These are phyloP conservation scores for Nerophis lumbriciformis DNA, from an alignment of 2,113 vertebrate species.

Conservation along the genomic window DNA sequence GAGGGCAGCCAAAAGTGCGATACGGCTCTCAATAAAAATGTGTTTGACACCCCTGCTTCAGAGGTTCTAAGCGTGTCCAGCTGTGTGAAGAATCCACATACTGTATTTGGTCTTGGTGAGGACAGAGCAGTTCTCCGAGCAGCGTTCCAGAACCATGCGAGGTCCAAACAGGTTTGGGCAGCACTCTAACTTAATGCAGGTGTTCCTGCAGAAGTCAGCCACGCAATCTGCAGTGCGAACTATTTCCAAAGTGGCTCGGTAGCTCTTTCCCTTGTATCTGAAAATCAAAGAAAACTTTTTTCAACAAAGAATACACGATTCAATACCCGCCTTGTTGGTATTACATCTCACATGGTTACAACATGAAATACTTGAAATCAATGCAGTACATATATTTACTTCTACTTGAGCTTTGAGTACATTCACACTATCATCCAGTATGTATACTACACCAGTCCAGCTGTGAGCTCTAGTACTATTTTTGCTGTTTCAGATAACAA, in stretches of 20 bases:
- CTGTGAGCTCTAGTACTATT: slow-evolving; percentile 31
- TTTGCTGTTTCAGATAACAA: slow-evolving; percentile 21
- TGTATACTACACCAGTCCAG: slow-evolving; percentile 18
- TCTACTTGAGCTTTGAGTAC: slow-evolving; percentile 17
- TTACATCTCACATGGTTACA: not conserved
- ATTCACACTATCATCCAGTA: slow-evolving; percentile 6
- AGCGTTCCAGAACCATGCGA: slow-evolving; percentile 90
- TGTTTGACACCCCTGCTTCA: not conserved
- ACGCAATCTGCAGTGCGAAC: slow-evolving; percentile 91
- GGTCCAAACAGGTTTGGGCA: slow-evolving; percentile 97
- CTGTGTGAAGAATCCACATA: slow-evolving; percentile 62
- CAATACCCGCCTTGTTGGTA: not conserved
- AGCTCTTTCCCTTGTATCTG: slow-evolving; percentile 97
- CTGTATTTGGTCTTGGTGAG: slow-evolving; percentile 99
- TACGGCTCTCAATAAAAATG: too few relatives aligned
- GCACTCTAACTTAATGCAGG: slow-evolving; percentile 93
- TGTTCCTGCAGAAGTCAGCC: slow-evolving; percentile 93
- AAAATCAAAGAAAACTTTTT: slow-evolving; percentile 9
- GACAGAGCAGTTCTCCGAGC: slow-evolving; percentile 96
- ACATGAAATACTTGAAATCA: not conserved
- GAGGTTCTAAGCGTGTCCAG: not conserved
- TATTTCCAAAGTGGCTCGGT: slow-evolving; percentile 92
- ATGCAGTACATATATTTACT: slow-evolving; percentile 10
- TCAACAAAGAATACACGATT: not conserved
- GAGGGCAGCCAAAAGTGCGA: too few relatives aligned